A percentile compares a stretch with the other conserved stretches of the same genome.
Evolutionary conservation across 2,113 vertebrate species (phyloP).

Genomic region (Rhinolophus sinicus): DNA sequence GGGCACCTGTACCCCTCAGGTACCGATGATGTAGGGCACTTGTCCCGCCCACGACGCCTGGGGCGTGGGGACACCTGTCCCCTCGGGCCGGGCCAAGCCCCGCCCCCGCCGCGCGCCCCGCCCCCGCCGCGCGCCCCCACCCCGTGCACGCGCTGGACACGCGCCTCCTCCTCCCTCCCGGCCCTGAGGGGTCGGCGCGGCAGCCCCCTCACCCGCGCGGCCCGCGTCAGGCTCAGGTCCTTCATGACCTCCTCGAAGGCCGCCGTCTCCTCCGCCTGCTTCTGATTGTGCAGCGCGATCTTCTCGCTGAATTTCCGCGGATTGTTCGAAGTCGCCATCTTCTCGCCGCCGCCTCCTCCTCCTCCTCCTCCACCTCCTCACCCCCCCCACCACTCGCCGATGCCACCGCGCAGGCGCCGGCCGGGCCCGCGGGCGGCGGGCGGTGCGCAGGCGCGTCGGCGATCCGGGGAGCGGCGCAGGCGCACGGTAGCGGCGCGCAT

Average conservation of each 20-base stretch:
- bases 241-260: slow-evolving; percentile 98
- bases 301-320: slow-evolving; percentile 99
- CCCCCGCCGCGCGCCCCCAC: slow-evolving; percentile 43
- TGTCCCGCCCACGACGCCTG: slow-evolving; percentile 26
- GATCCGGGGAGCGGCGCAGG: slow-evolving; percentile 37
- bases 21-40: background rate
- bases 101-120: slow-evolving; percentile 43
- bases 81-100: background rate
- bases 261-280: slow-evolving; percentile 96
- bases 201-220: slow-evolving; percentile 91
- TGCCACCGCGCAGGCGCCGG: slow-evolving; percentile 67
- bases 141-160: slow-evolving; percentile 36
- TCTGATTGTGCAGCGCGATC: slow-evolving; percentile 97
- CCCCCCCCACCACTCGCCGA: slow-evolving; percentile 39
- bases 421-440: slow-evolving; percentile 57
- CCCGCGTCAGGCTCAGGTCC: slow-evolving; percentile 95
- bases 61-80: background rate
- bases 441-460: slow-evolving; percentile 58
- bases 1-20: background rate
- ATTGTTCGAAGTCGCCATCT: slow-evolving; percentile 99
- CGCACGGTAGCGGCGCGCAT: background rate
- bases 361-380: slow-evolving; percentile 50
- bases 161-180: background rate
- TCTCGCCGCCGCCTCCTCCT: slow-evolving; percentile 84
- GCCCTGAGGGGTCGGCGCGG: slow-evolving; percentile 40